Percentiles rank a stretch among this genome's conserved stretches.
phyloP scores from a whole-genome alignment of 2,113 vertebrate genomes.

The Polypterus bichir region DNA sequence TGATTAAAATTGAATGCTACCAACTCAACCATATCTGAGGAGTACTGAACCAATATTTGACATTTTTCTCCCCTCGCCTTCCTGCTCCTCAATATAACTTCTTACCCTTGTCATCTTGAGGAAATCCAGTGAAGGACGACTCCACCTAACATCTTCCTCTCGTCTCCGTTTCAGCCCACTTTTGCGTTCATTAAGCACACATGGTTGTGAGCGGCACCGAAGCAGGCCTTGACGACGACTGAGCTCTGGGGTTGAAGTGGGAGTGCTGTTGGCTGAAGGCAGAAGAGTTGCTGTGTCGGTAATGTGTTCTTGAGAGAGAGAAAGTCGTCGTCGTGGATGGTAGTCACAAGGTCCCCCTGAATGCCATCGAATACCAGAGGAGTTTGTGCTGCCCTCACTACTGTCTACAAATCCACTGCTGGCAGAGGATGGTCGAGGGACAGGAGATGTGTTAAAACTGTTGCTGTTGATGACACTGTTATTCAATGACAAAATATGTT shows the following conservation, averaged over 20 bases:
- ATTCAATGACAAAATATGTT: constrained; percentile 21
- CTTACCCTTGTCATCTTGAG: constrained; percentile 66
- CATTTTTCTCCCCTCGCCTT: background rate
- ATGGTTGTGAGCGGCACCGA: constrained; percentile 56
- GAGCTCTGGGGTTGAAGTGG: constrained; percentile 47
- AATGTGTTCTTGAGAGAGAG: constrained; percentile 58
- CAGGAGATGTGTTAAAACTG: constrained; percentile 33
- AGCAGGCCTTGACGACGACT: constrained; percentile 42
- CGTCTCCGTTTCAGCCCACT: constrained; percentile 48
- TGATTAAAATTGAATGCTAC: too few relatives aligned
- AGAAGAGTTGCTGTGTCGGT: constrained; percentile 25
- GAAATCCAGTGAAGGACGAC: constrained; percentile 56
- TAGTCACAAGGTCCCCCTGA: constrained; percentile 32
- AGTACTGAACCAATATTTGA: too few relatives aligned
- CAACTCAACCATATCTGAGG: too few relatives aligned
- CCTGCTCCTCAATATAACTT: constrained; percentile 2
- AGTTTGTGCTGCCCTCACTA: constrained; percentile 39
- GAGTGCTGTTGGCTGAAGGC: constrained; percentile 52
- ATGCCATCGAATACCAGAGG: constrained; percentile 28
- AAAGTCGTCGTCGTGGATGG: constrained; percentile 46
- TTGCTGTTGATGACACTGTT: constrained; percentile 16
- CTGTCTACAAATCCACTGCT: constrained; percentile 47
- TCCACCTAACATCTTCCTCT: constrained; percentile 51
- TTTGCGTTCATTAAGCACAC: constrained; percentile 48
- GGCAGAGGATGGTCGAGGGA: constrained; percentile 47